phyloP scores from a whole-genome alignment of 2,888 invertebrate genomes.

The Scelioninae gen. 1 region DNA sequence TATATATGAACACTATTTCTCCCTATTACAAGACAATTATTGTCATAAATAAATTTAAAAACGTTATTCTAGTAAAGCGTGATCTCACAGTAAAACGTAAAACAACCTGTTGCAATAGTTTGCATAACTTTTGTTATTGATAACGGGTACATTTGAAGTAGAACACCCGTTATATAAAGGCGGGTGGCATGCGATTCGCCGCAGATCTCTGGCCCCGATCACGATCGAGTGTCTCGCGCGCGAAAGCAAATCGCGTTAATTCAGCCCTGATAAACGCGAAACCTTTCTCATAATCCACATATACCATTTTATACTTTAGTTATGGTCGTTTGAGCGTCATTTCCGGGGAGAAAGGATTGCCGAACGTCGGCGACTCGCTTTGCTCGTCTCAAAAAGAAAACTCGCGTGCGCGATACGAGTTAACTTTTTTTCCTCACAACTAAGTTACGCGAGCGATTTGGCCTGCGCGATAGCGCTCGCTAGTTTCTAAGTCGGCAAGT shows the following conservation, averaged over 20 bases:
- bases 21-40: no score
- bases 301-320: slow-evolving; percentile 38
- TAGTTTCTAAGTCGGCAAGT: no score
- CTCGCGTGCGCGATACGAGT: slow-evolving; percentile 32
- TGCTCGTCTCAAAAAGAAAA: slow-evolving; percentile 55
- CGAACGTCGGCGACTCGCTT: slow-evolving; percentile 47
- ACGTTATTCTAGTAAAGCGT: no score
- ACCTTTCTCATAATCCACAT: slow-evolving; percentile 64
- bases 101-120: slow-evolving; percentile 23
- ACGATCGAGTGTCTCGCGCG: slow-evolving; percentile 56
- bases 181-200: slow-evolving; percentile 58
- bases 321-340: slow-evolving; percentile 36
- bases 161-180: slow-evolving; percentile 52
- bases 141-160: slow-evolving; percentile 1
- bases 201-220: slow-evolving; percentile 59
- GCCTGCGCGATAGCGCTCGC: no score
- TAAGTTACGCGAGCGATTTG: slow-evolving; percentile 14
- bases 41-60: no score
- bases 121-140: slow-evolving; percentile 8
- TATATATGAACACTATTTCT: no score
- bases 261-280: slow-evolving; percentile 60
- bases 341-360: slow-evolving; percentile 62
- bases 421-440: neutral
- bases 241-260: slow-evolving; percentile 67
- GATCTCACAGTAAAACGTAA: no score